Evolutionary conservation across 2,888 invertebrate genomes (phyloP).

Genomic region (Euzophera pinguis): DNA sequence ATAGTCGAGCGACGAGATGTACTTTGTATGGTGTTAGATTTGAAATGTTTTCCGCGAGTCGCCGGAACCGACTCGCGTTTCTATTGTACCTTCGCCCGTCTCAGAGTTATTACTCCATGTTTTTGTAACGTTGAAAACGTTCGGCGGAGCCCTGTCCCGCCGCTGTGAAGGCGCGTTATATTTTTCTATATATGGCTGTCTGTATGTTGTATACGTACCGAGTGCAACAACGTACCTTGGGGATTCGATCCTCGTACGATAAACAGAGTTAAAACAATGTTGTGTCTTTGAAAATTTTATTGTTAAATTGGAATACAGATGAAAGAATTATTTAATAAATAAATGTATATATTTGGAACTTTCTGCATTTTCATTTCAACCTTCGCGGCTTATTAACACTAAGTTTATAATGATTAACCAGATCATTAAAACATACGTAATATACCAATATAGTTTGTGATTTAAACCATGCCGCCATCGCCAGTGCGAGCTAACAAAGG

Average conservation of each 20-base stretch:
- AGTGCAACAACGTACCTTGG: slow-evolving; percentile 18
- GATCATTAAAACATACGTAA: no score
- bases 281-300: slow-evolving; percentile 80
- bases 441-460: no score
- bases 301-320: slow-evolving; percentile 80
- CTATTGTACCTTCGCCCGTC: not conserved
- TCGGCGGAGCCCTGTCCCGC: not conserved
- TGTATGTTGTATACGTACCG: slow-evolving; percentile 35
- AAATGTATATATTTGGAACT: slow-evolving; percentile 79
- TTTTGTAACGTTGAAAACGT: slow-evolving; percentile 9
- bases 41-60: not conserved
- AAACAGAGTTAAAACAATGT: slow-evolving; percentile 74
- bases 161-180: slow-evolving; percentile 29
- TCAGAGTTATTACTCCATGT: not conserved
- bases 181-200: slow-evolving; percentile 49
- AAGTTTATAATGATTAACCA: not conserved
- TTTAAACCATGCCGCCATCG: no score
- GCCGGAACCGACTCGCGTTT: not conserved
- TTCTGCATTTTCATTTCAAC: slow-evolving; percentile 43
- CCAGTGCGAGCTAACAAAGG: no score
- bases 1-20: not conserved
- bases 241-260: slow-evolving; percentile 67
- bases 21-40: slow-evolving; percentile 4
- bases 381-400: not conserved
- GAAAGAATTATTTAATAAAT: slow-evolving; percentile 79